Conservation (phyloP, 2,888 invertebrate genomes). For the Leptinotarsa rubiginosa region DNA sequence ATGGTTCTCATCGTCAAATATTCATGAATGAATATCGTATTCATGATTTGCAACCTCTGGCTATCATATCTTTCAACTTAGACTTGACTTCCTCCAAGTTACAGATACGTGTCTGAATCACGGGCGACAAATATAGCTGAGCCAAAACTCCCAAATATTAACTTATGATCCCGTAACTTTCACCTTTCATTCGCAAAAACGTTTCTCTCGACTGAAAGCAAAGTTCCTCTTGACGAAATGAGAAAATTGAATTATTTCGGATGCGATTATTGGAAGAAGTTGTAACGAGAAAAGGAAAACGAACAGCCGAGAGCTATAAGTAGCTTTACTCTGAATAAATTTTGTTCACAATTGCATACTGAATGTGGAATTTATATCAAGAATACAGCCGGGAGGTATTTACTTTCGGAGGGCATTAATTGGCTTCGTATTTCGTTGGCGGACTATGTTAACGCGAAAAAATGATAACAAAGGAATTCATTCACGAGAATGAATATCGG, state of each 20-base stretch:
- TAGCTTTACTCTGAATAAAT: conserved; percentile 35
- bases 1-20: too few relatives aligned
- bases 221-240: conserved; percentile 27
- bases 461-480: not conserved
- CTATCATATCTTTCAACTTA: not conserved
- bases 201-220: conserved; percentile 18
- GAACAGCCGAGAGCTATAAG: conserved; percentile 28
- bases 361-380: not conserved
- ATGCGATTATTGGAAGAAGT: conserved; percentile 34
- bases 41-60: not conserved
- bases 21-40: not conserved
- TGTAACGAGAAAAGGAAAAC: conserved; percentile 27
- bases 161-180: conserved; percentile 24
- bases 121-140: conserved; percentile 1
- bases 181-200: conserved; percentile 11
- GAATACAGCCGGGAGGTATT: conserved; percentile 5
- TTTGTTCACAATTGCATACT: conserved; percentile 24
- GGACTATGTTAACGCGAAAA: too few relatives aligned
- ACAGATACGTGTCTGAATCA: not conserved
- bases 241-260: conserved; percentile 32
- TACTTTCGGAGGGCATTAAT: conserved; percentile 10
- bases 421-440: conserved; percentile 15
- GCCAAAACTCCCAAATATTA: conserved; percentile 19
- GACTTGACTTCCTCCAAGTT: not conserved
- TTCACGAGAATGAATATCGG: not conserved